phyloP scores from a whole-genome alignment of 2,113 vertebrate genomes.

The Carassius carassius region DNA sequence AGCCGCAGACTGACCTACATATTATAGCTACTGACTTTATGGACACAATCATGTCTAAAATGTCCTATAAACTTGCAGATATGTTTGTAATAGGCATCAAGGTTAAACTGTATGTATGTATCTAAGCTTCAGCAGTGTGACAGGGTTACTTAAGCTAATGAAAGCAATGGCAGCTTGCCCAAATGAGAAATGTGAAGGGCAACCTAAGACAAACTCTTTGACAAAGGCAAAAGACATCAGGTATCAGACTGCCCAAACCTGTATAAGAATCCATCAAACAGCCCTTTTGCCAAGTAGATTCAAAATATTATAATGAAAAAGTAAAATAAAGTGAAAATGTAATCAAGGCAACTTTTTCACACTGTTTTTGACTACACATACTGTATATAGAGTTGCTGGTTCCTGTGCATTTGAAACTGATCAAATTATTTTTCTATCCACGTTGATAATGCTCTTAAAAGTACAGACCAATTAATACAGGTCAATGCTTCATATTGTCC shows the following conservation, averaged over 20 bases:
- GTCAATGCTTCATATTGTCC: no score
- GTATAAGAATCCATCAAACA: background rate
- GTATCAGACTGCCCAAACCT: background rate
- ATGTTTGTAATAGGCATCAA: background rate
- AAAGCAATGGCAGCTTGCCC: background rate
- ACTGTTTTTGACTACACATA: background rate
- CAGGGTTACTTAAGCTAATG: conserved; percentile 2
- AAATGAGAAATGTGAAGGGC: background rate
- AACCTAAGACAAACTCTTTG: background rate
- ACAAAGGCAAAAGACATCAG: background rate
- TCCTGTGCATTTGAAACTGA: background rate
- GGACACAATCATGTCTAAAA: background rate
- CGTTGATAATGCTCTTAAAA: no score
- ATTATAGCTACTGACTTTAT: background rate
- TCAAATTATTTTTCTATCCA: no score
- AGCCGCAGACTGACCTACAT: background rate
- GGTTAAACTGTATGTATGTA: background rate
- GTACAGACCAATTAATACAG: no score
- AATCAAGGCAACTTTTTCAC: background rate
- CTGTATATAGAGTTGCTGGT: no score
- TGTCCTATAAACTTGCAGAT: background rate
- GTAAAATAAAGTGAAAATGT: background rate
- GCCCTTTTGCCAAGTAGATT: background rate
- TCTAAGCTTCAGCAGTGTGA: background rate
- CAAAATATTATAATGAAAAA: background rate